These are phyloP conservation scores for Polydesmus complanatus DNA, from an alignment of 2,888 invertebrate species.

Conservation along the genomic window DNA sequence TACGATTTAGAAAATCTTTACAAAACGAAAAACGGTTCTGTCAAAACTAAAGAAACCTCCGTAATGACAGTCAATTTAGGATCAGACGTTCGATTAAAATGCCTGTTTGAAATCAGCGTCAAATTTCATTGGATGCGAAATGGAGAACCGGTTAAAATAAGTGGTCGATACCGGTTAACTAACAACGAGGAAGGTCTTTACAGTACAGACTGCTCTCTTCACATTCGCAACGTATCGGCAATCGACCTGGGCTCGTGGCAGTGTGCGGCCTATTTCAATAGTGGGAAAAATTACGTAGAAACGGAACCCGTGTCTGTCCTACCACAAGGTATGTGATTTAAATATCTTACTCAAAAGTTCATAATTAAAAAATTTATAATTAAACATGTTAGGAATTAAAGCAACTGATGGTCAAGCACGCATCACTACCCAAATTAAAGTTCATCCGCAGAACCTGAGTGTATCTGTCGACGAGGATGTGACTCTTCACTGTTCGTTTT, in stretches of 20 bases:
- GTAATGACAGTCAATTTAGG: not conserved
- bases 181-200: constrained; percentile 7
- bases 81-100: not conserved
- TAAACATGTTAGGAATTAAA: not conserved
- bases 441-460: not conserved
- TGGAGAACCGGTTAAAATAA: not conserved
- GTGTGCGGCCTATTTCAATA: not conserved
- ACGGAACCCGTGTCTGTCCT: not conserved
- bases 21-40: too few species aligned
- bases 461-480: not conserved
- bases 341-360: not conserved
- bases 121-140: not conserved
- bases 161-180: not conserved
- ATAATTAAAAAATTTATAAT: not conserved
- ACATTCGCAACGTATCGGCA: not conserved
- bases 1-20: not conserved
- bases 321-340: not conserved
- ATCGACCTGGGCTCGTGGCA: constrained; percentile 1
- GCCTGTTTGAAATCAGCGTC: not conserved
- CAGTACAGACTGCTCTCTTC: constrained; percentile 4
- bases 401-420: not conserved
- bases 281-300: not conserved
- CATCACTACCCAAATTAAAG: not conserved
- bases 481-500: not conserved
- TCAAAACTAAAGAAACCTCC: not conserved